These are phyloP conservation scores for Dinocampus coccinellae DNA, from an alignment of 2,888 invertebrate species.

Conservation along the genomic window DNA sequence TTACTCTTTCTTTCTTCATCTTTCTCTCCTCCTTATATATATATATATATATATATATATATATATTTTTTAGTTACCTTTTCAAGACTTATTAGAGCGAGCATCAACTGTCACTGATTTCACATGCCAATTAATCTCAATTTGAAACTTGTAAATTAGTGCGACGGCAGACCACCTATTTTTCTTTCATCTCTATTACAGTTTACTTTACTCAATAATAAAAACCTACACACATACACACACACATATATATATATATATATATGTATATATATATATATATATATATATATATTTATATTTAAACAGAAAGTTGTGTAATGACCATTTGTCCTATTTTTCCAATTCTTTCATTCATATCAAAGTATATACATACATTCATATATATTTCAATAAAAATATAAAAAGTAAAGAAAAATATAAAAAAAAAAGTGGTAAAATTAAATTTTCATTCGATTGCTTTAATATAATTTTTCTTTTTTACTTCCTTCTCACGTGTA, in stretches of 20 bases:
- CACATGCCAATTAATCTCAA: slow-evolving; percentile 34
- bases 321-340: neutral
- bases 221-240: too few species aligned
- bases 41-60: neutral
- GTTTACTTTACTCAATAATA: slow-evolving; percentile 14
- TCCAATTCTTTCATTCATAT: neutral
- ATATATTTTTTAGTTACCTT: neutral
- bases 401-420: too few species aligned
- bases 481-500: neutral
- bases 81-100: neutral
- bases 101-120: slow-evolving; percentile 26
- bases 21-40: too few species aligned
- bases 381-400: too few species aligned
- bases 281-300: neutral
- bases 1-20: too few species aligned
- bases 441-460: slow-evolving; percentile 54
- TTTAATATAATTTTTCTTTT: slow-evolving; percentile 35
- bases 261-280: neutral
- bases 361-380: neutral
- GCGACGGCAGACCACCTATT: slow-evolving; percentile 32
- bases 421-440: slow-evolving; percentile 44
- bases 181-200: slow-evolving; percentile 6
- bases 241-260: neutral
- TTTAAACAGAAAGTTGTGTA: neutral
- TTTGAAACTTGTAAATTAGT: slow-evolving; percentile 34